These are phyloP conservation scores for Coptotermes formosanus DNA, from an alignment of 1,140 invertebrate species.

Conservation along the genomic window DNA sequence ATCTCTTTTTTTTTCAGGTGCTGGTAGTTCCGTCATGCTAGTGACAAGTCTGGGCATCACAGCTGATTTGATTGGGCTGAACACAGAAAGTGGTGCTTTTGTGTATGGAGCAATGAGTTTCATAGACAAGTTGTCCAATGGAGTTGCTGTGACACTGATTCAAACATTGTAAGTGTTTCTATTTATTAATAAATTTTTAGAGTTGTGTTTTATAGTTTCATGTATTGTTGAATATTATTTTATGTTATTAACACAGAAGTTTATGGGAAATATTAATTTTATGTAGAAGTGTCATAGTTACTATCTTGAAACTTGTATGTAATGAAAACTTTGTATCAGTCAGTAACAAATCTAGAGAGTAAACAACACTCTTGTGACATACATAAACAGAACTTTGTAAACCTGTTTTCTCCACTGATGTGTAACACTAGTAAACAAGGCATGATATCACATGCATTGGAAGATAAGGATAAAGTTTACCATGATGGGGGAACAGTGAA, in stretches of 20 bases:
- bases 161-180: constrained; percentile 59
- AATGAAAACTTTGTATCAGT: too few species aligned
- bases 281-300: constrained; percentile 34
- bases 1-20: constrained; percentile 53
- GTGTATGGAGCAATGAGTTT: constrained; percentile 98
- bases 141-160: constrained; percentile 79
- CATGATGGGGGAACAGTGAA: too few species aligned
- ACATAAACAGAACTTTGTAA: too few species aligned
- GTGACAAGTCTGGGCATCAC: constrained; percentile 88
- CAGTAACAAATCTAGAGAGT: too few species aligned
- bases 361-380: too few species aligned
- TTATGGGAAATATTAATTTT: constrained; percentile 40
- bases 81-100: constrained; percentile 85
- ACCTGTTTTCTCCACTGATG: too few species aligned
- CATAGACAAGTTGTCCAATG: constrained; percentile 87
- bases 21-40: constrained; percentile 79
- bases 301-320: too few species aligned
- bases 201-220: neutral
- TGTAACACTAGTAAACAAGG: too few species aligned
- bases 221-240: neutral
- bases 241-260: neutral
- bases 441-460: too few species aligned
- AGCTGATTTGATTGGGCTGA: constrained; percentile 84
- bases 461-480: too few species aligned
- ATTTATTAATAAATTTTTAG: constrained; percentile 27